Evolutionary conservation across 2,888 invertebrate genomes (phyloP).

Genomic region (Heliconius hortense): DNA sequence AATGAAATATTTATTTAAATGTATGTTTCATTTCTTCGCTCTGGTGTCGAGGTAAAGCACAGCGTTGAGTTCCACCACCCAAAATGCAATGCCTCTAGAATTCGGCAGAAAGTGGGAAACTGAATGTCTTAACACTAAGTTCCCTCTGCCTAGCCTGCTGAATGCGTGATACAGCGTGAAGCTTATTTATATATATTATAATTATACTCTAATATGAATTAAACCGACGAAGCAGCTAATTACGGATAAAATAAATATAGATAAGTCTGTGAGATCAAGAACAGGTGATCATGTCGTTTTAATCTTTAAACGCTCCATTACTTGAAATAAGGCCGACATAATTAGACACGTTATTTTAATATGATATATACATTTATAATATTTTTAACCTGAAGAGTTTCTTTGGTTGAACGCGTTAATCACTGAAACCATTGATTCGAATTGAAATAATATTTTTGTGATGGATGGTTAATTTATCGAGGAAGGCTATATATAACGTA

Average conservation of each 20-base stretch:
- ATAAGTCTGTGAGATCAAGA: constrained; percentile 19
- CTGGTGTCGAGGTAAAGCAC: too few relatives aligned
- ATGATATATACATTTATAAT: neutral
- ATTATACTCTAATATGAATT: neutral
- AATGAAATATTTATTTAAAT: too few relatives aligned
- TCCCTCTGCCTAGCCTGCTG: too few relatives aligned
- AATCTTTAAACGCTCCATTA: constrained; percentile 34
- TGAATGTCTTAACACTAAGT: too few relatives aligned
- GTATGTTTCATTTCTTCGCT: too few relatives aligned
- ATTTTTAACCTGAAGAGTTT: too few relatives aligned
- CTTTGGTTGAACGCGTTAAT: neutral
- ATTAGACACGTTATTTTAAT: neutral
- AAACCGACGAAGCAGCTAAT: constrained; percentile 4
- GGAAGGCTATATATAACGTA: too few relatives aligned
- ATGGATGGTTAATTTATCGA: neutral
- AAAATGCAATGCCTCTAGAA: too few relatives aligned
- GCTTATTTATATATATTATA: too few relatives aligned
- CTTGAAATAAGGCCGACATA: constrained; percentile 14
- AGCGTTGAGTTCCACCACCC: too few relatives aligned
- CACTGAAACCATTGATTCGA: neutral
- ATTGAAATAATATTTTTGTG: neutral
- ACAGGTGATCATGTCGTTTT: constrained; percentile 34
- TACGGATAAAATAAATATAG: constrained; percentile 24
- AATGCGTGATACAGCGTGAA: too few relatives aligned
- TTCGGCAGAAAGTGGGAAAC: too few relatives aligned